phyloP scores from a whole-genome alignment of 2,888 invertebrate genomes.

The Polyommatus icarus region DNA sequence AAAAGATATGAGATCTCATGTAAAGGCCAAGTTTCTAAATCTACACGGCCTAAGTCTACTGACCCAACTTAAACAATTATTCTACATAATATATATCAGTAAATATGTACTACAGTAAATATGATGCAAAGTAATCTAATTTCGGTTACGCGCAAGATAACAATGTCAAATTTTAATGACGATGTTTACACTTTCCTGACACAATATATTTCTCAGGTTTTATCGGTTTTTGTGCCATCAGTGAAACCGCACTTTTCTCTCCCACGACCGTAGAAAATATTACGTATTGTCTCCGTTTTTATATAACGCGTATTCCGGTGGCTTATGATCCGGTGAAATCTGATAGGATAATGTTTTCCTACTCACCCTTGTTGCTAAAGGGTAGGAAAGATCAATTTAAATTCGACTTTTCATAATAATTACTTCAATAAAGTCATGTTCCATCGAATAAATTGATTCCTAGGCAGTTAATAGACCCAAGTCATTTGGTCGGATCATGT shows the following conservation, averaged over 20 bases:
- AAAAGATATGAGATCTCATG: too few relatives aligned
- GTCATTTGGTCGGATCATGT: too few relatives aligned
- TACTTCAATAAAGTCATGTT: too few relatives aligned
- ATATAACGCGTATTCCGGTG: constrained; percentile 32
- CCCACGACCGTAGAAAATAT: constrained; percentile 66
- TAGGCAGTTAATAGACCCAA: too few relatives aligned
- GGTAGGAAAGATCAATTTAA: neutral
- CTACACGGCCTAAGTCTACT: too few relatives aligned
- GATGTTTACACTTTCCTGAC: constrained; percentile 54
- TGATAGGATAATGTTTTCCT: neutral
- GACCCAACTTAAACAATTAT: too few relatives aligned
- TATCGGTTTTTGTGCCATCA: constrained; percentile 59
- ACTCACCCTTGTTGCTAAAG: neutral
- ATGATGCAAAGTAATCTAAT: neutral
- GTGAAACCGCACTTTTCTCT: constrained; percentile 68
- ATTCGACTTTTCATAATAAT: too few relatives aligned
- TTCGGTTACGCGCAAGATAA: neutral
- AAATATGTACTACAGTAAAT: too few relatives aligned
- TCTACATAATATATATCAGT: too few relatives aligned
- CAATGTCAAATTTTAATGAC: constrained; percentile 39
- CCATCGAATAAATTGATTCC: too few relatives aligned
- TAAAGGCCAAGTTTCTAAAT: too few relatives aligned
- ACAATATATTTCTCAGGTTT: constrained; percentile 59
- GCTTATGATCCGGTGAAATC: constrained; percentile 27
- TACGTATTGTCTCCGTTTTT: constrained; percentile 47